phyloP scores from a whole-genome alignment of 2,797 vertebrate genomes.

The Microctenopoma stevenorrisi region DNA sequence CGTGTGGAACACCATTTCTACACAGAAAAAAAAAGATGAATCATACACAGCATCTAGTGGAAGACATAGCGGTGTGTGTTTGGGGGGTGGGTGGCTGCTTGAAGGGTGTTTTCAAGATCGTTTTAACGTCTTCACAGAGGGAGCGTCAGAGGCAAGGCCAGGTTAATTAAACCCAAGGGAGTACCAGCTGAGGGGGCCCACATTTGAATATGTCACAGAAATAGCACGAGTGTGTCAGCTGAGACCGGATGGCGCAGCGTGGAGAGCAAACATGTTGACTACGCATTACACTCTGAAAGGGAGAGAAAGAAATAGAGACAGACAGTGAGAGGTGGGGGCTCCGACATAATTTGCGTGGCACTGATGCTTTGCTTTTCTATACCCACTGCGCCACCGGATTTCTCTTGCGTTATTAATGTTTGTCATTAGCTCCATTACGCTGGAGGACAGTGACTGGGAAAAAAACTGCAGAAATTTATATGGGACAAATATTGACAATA shows the following conservation, averaged over 20 bases:
- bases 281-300: conserved; percentile 70
- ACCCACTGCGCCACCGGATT: conserved; percentile 64
- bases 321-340: conserved; percentile 40
- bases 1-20: conserved; percentile 52
- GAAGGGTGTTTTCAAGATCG: conserved; percentile 76
- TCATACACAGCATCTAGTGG: conserved; percentile 43
- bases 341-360: conserved; percentile 63
- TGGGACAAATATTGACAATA: conserved; percentile 90
- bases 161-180: conserved; percentile 86
- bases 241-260: conserved; percentile 63
- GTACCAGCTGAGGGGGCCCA: conserved; percentile 57
- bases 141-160: conserved; percentile 79
- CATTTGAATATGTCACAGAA: conserved; percentile 85
- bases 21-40: conserved; percentile 57
- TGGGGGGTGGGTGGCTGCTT: conserved; percentile 35
- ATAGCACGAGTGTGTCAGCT: conserved; percentile 70
- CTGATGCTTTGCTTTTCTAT: conserved; percentile 58
- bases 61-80: conserved; percentile 35
- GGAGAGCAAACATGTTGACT: conserved; percentile 81
- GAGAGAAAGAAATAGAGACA: conserved; percentile 56
- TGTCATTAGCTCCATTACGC: conserved; percentile 80
- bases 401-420: conserved; percentile 82
- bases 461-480: conserved; percentile 73
- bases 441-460: conserved; percentile 79
- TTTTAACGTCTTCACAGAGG: conserved; percentile 81